Percentiles rank a stretch among this genome's conserved stretches.
phyloP scores from a whole-genome alignment of 92 coral and sea anemone species.

The Scolanthus callimorphus region DNA sequence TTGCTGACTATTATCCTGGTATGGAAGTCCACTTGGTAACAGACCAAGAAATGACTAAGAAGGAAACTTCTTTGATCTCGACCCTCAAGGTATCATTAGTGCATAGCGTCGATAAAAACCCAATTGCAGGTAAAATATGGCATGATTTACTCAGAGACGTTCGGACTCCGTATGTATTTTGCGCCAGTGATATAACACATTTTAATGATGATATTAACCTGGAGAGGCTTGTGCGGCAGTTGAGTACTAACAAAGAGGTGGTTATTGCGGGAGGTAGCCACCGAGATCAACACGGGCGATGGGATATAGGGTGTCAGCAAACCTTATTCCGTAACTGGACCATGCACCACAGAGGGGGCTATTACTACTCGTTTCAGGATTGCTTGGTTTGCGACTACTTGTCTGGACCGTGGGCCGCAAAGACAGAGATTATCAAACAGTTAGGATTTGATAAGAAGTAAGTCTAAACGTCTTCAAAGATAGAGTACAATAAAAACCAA shows the following conservation, averaged over 20 bases:
- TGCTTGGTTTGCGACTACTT: conserved; percentile 81
- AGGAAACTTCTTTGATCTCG: neutral
- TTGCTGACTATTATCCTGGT: conserved; percentile 51
- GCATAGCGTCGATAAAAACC: conserved; percentile 3
- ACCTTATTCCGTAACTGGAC: conserved; percentile 85
- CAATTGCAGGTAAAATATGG: conserved; percentile 30
- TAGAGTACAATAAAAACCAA: too few relatives aligned
- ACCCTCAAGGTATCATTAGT: conserved; percentile 22
- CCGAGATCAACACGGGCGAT: conserved; percentile 72
- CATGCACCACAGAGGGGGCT: conserved; percentile 67
- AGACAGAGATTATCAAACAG: conserved; percentile 58
- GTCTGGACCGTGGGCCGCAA: conserved; percentile 92
- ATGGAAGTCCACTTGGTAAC: conserved; percentile 46
- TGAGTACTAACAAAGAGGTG: conserved; percentile 67
- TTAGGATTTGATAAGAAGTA: conserved; percentile 73
- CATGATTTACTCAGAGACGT: conserved; percentile 6
- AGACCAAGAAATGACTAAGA: neutral
- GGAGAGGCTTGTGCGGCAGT: conserved; percentile 48
- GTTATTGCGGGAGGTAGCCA: conserved; percentile 80
- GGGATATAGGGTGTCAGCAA: conserved; percentile 96
- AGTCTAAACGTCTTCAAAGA: too few relatives aligned
- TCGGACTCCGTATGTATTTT: conserved; percentile 27
- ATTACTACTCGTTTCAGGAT: conserved; percentile 79
- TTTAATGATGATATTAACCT: conserved; percentile 47
- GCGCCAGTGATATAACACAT: conserved; percentile 29